Percentiles rank a stretch among this genome's conserved stretches.
These are phyloP conservation scores for Rhadina sibilatrix DNA, from an alignment of 2,113 vertebrate genomes.

Conservation along the genomic window DNA sequence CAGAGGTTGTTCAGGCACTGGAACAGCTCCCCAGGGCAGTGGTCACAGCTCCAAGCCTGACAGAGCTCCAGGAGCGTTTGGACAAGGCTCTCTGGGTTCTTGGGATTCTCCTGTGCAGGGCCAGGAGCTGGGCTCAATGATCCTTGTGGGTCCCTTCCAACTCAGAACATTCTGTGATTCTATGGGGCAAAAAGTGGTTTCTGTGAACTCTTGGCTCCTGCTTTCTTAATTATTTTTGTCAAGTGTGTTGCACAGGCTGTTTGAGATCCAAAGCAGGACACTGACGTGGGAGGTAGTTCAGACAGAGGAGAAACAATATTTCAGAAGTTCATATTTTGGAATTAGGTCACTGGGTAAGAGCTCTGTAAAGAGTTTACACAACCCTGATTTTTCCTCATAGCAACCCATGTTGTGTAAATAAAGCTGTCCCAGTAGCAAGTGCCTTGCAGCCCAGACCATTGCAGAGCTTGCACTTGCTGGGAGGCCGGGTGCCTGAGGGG, in stretches of 20 bases:
- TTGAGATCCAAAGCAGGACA: not conserved
- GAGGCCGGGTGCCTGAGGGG: not conserved
- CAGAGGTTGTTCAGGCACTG: not conserved
- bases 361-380: not conserved
- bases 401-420: conserved; percentile 50
- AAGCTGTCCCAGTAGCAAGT: not conserved
- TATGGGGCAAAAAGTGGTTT: not conserved
- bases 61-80: not conserved
- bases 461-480: fast-evolving
- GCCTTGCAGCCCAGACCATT: not conserved
- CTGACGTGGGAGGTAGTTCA: not conserved
- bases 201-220: not conserved
- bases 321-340: not conserved
- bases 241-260: not conserved
- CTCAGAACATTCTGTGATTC: not conserved
- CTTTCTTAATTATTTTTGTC: not conserved
- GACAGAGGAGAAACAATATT: not conserved
- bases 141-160: not conserved
- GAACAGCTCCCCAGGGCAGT: not conserved
- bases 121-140: not conserved
- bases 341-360: not conserved
- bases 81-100: not conserved
- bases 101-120: not conserved
- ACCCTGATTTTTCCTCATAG: conserved; percentile 10
- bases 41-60: not conserved